These are phyloP conservation scores for Melierax canorus DNA, from an alignment of 2,113 vertebrate species.

Conservation along the genomic window DNA sequence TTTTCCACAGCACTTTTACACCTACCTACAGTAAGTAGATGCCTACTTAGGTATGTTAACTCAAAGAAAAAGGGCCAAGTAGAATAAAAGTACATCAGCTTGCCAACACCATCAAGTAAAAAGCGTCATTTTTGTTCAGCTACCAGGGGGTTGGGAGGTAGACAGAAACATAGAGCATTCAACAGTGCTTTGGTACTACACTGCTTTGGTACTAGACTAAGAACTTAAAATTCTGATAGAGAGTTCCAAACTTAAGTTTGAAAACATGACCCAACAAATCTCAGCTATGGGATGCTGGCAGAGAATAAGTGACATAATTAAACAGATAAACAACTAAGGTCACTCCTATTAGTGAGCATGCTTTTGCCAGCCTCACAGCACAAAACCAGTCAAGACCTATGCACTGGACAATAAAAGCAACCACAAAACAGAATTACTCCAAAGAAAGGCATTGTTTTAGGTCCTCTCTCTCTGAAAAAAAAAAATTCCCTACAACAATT, in stretches of 20 bases:
- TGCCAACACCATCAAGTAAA: background rate
- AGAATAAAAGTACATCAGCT: background rate
- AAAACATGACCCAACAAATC: constrained; percentile 25
- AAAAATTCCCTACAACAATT: background rate
- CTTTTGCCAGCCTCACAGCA: background rate
- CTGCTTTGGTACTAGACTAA: background rate
- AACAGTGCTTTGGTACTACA: background rate
- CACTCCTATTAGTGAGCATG: background rate
- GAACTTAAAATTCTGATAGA: background rate
- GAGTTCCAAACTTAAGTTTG: background rate
- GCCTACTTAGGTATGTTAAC: rapidly evolving
- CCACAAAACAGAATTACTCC: background rate
- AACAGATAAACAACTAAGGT: background rate
- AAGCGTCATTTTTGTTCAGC: background rate
- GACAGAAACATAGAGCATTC: rapidly evolving
- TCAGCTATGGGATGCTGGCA: constrained; percentile 69
- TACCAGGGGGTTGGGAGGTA: background rate
- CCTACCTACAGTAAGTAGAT: background rate
- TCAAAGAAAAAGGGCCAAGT: background rate
- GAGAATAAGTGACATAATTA: background rate
- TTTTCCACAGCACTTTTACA: background rate
- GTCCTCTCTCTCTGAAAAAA: background rate
- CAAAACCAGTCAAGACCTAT: background rate
- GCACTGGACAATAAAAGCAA: background rate
- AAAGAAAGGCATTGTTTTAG: background rate